These are phyloP conservation scores for Drosophila truncata DNA, from an alignment of 1,140 invertebrate species.

Conservation along the genomic window DNA sequence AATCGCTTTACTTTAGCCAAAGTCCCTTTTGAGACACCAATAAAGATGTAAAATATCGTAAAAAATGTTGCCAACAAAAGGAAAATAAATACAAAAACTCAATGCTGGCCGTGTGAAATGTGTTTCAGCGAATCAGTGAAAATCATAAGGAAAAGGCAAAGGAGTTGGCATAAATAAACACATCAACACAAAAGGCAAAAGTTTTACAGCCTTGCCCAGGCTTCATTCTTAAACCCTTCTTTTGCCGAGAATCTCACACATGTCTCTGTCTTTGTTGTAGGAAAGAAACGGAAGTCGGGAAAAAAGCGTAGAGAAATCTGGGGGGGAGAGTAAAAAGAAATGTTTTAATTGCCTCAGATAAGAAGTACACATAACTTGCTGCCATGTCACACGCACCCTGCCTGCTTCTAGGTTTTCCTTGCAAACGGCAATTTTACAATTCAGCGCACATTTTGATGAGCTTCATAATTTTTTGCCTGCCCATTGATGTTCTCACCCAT, in stretches of 20 bases:
- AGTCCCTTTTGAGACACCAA: conserved; percentile 10
- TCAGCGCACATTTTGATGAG: conserved; percentile 82
- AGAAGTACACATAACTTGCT: conserved; percentile 74
- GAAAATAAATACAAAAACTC: not conserved
- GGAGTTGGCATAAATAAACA: conserved; percentile 72
- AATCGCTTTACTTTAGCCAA: not conserved
- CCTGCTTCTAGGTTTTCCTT: not conserved
- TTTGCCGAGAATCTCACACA: conserved; percentile 37
- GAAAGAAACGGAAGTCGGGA: conserved; percentile 64
- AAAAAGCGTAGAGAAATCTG: conserved; percentile 21
- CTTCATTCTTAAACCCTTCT: conserved; percentile 6
- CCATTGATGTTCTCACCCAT: conserved; percentile 75
- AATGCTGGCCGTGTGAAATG: conserved; percentile 29
- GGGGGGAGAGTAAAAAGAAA: conserved; percentile 35
- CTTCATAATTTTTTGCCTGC: conserved; percentile 80
- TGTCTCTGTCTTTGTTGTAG: conserved; percentile 46
- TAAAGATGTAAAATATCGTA: conserved; percentile 20
- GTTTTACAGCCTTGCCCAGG: conserved; percentile 51
- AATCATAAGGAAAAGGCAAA: conserved; percentile 46
- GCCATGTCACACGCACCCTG: conserved; percentile 8
- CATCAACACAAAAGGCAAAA: conserved; percentile 79
- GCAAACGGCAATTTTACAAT: conserved; percentile 77
- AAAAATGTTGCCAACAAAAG: conserved; percentile 13
- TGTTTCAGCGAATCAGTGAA: conserved; percentile 58
- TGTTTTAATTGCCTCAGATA: conserved; percentile 82